phyloP scores from a whole-genome alignment of 2,113 vertebrate genomes.

The Stigmatopora argus region DNA sequence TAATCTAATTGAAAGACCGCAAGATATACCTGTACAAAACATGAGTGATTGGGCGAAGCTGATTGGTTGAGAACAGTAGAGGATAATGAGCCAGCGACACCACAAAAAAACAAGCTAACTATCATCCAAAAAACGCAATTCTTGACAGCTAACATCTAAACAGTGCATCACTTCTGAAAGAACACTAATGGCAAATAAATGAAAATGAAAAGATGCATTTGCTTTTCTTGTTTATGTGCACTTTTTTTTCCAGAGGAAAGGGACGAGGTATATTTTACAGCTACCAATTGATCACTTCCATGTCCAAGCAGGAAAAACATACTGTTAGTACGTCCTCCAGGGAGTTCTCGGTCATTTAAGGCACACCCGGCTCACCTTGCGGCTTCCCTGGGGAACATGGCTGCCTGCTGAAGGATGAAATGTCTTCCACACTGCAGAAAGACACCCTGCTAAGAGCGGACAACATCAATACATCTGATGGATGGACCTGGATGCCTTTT shows the following conservation, averaged over 20 bases:
- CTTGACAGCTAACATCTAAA: too few species aligned
- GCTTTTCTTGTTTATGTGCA: constrained; percentile 6
- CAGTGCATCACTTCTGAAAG: too few species aligned
- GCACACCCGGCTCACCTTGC: constrained; percentile 49
- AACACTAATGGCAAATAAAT: neutral
- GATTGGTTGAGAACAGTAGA: too few species aligned
- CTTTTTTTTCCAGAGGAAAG: constrained; percentile 10
- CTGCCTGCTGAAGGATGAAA: constrained; percentile 50
- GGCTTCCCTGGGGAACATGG: constrained; percentile 28
- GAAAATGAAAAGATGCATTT: neutral
- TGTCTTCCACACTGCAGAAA: constrained; percentile 61
- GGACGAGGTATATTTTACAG: neutral
- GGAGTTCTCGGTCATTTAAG: constrained; percentile 39
- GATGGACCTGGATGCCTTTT: constrained; percentile 51
- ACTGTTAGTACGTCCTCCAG: constrained; percentile 36
- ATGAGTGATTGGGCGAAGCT: too few species aligned
- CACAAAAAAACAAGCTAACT: too few species aligned
- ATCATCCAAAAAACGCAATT: too few species aligned
- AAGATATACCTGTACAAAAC: too few species aligned
- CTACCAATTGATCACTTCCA: constrained; percentile 26
- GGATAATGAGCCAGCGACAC: too few species aligned
- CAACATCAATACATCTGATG: constrained; percentile 58
- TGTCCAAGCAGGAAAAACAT: constrained; percentile 41
- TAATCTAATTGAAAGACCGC: too few species aligned
- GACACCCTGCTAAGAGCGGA: constrained; percentile 43